Conservation (phyloP, 2,797 vertebrate species). For the Remorina albescens region DNA sequence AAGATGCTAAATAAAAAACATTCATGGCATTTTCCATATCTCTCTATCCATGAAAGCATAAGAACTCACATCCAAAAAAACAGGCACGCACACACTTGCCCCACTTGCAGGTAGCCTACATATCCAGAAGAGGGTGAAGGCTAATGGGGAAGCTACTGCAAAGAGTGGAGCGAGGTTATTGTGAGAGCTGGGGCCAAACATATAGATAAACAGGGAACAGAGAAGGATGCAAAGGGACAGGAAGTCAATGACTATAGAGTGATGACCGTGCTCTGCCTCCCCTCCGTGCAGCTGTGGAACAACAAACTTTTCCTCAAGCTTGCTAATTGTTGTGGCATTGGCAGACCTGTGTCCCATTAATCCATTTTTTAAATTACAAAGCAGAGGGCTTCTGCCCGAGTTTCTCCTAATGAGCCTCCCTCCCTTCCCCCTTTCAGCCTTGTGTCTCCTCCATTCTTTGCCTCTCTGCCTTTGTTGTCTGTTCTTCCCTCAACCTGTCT, state of each 20-base stretch:
- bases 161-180: conserved; percentile 29
- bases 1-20: background rate
- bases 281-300: conserved; percentile 18
- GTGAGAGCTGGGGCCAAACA: conserved; percentile 30
- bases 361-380: conserved; percentile 74
- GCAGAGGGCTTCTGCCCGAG: conserved; percentile 47
- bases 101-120: conserved; percentile 28
- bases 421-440: conserved; percentile 29
- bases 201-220: no score
- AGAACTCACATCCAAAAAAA: no score
- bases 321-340: conserved; percentile 58
- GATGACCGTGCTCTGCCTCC: conserved; percentile 32
- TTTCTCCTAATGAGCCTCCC: conserved; percentile 69
- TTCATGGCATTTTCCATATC: background rate
- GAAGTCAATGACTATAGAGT: conserved; percentile 34
- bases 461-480: conserved; percentile 14
- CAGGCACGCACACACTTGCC: conserved; percentile 2
- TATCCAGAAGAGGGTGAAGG: conserved; percentile 44
- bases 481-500: conserved; percentile 36
- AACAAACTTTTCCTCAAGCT: conserved; percentile 55
- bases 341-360: conserved; percentile 68
- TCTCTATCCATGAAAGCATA: background rate
- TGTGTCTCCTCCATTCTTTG: background rate
- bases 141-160: conserved; percentile 28
- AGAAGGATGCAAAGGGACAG: conserved; percentile 41